Evolutionary conservation across 2,113 vertebrate genomes (phyloP).

Genomic region (Numenius arquata): DNA sequence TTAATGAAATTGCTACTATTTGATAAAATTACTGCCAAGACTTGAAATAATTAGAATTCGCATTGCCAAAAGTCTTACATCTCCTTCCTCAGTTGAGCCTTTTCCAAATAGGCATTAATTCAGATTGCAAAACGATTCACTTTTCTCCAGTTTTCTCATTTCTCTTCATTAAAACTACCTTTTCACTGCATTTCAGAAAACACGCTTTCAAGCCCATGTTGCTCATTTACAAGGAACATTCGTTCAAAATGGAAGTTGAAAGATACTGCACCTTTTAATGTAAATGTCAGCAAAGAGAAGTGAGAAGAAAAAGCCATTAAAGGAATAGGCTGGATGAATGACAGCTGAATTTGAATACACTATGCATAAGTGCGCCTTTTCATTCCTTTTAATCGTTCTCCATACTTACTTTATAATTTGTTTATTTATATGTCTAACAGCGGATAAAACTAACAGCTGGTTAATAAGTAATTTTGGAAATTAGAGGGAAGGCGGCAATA

Average conservation of each 20-base stretch:
- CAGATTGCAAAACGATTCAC: slow-evolving; percentile 32
- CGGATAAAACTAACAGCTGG: slow-evolving; percentile 53
- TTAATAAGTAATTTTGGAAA: slow-evolving; percentile 67
- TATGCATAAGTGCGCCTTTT: slow-evolving; percentile 59
- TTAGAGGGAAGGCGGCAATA: not conserved
- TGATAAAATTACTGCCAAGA: slow-evolving; percentile 68
- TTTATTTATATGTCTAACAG: slow-evolving; percentile 60
- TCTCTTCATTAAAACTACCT: slow-evolving; percentile 39
- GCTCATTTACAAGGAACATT: slow-evolving; percentile 53
- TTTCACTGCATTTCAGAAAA: slow-evolving; percentile 41
- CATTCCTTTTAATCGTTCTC: slow-evolving; percentile 55
- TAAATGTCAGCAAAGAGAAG: slow-evolving; percentile 64
- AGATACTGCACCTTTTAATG: slow-evolving; percentile 57
- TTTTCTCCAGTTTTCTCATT: slow-evolving; percentile 6
- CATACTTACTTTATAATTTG: slow-evolving; percentile 62
- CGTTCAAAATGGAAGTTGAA: slow-evolving; percentile 35
- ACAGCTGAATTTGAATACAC: slow-evolving; percentile 66
- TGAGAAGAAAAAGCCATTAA: slow-evolving; percentile 69
- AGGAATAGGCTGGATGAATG: slow-evolving; percentile 61
- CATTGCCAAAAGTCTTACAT: slow-evolving; percentile 65
- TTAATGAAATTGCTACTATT: slow-evolving; percentile 73
- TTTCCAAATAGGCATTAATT: slow-evolving; percentile 60
- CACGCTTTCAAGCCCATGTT: not conserved
- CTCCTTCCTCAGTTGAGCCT: slow-evolving; percentile 63
- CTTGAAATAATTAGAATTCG: slow-evolving; percentile 73